A percentile compares a stretch with the other conserved stretches of the same genome.
Evolutionary conservation across 1,140 invertebrate species (phyloP).

Genomic region (Zelostemma sp.): DNA sequence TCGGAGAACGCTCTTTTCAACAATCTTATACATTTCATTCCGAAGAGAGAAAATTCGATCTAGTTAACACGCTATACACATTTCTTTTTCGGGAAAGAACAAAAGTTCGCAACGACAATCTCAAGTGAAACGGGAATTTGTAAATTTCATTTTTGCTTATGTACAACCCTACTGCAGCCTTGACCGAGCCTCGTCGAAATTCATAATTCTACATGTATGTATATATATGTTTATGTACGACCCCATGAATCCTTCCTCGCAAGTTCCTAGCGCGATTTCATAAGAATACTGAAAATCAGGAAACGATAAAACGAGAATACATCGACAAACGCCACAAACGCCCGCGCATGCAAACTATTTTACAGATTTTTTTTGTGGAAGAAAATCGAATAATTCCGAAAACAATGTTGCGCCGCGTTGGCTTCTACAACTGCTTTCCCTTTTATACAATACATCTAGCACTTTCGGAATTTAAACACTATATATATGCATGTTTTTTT

Average conservation of each 20-base stretch:
- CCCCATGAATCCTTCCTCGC: conserved; percentile 28
- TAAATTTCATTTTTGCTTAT: too few relatives aligned
- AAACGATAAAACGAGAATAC: background rate
- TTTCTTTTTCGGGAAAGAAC: too few relatives aligned
- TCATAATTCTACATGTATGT: conserved; percentile 42
- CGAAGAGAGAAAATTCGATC: too few relatives aligned
- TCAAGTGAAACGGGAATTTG: too few relatives aligned
- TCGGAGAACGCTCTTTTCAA: conserved; percentile 19
- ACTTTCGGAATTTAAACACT: conserved; percentile 54
- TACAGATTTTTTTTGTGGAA: too few relatives aligned
- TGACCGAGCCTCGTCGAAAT: conserved; percentile 41
- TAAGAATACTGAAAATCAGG: conserved; percentile 26
- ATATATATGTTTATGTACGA: conserved; percentile 34
- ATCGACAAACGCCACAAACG: background rate
- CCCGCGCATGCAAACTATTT: conserved; percentile 17
- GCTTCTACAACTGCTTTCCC: conserved; percentile 18
- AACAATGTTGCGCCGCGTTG: conserved; percentile 40
- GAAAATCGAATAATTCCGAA: conserved; percentile 35
- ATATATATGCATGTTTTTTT: conserved; percentile 8
- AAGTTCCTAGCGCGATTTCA: conserved; percentile 9
- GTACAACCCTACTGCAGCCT: conserved; percentile 50
- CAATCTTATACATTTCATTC: background rate
- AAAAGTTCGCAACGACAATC: too few relatives aligned
- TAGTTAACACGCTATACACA: too few relatives aligned
- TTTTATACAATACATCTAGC: conserved; percentile 49